Evolutionary conservation across 1,140 invertebrate species (phyloP).

Genomic region (Apolygus lucorum): DNA sequence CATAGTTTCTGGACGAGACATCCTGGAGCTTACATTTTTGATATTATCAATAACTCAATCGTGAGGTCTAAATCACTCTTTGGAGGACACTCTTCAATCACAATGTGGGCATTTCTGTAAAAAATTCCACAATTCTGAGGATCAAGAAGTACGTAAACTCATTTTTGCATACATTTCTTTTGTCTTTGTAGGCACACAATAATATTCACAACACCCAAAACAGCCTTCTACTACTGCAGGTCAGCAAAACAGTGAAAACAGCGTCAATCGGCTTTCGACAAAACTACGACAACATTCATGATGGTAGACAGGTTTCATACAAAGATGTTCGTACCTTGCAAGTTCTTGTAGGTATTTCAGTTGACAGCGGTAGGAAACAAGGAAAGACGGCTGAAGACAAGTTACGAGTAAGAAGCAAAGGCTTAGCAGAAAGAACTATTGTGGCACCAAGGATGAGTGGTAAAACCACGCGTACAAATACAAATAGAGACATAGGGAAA

Average conservation of each 20-base stretch:
- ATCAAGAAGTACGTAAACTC: neutral
- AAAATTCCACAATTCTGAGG: constrained; percentile 3
- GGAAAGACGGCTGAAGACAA: neutral
- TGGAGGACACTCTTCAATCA: constrained; percentile 11
- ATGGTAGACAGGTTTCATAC: too few species aligned
- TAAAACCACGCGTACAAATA: too few species aligned
- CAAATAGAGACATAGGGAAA: too few species aligned
- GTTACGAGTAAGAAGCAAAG: neutral
- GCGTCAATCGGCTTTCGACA: neutral
- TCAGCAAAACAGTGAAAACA: neutral
- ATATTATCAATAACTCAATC: too few species aligned
- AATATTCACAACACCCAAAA: neutral
- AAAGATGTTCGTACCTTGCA: too few species aligned
- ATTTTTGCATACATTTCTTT: neutral
- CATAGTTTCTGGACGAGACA: too few species aligned
- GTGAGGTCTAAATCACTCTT: constrained; percentile 6
- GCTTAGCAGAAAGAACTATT: neutral
- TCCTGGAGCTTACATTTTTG: too few species aligned
- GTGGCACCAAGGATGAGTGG: neutral
- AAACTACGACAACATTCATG: neutral
- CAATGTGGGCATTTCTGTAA: constrained; percentile 12
- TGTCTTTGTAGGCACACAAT: neutral
- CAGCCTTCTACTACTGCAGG: neutral
- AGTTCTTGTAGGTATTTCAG: too few species aligned
- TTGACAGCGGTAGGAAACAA: neutral